phyloP scores from a whole-genome alignment of 2,888 invertebrate species.

The Alitta virens region DNA sequence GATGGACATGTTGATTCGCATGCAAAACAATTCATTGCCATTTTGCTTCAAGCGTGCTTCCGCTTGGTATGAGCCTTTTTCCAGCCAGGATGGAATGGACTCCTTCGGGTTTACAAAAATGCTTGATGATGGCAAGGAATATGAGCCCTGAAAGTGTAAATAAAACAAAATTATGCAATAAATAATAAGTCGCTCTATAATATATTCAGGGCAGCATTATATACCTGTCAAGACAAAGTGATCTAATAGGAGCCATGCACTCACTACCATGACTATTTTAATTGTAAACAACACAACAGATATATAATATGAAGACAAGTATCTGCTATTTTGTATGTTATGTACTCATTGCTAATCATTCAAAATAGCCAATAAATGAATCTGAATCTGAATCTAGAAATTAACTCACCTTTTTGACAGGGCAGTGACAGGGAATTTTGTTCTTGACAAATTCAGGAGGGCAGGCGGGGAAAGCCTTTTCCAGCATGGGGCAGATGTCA shows the following conservation, averaged over 20 bases:
- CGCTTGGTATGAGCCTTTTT: slow-evolving; percentile 16
- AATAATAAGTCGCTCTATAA: too few species aligned
- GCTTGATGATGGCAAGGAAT: background rate
- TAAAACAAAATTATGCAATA: too few species aligned
- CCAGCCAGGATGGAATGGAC: slow-evolving; percentile 13
- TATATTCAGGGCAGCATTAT: too few species aligned
- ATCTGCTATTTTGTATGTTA: too few species aligned
- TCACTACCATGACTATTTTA: too few species aligned
- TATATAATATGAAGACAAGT: too few species aligned
- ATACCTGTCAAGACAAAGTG: too few species aligned
- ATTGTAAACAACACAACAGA: too few species aligned
- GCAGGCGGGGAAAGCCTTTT: slow-evolving; percentile 27
- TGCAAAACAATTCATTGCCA: slow-evolving; percentile 5
- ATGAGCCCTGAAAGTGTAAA: slow-evolving; percentile 1
- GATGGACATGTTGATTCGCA: slow-evolving; percentile 7
- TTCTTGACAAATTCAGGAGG: slow-evolving; percentile 41
- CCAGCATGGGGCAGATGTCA: slow-evolving; percentile 21
- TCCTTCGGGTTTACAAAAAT: background rate
- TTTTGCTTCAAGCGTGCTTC: slow-evolving; percentile 9
- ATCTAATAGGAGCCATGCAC: too few species aligned
- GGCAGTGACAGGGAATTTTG: slow-evolving; percentile 49
- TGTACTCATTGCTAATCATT: too few species aligned
- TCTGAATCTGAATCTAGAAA: too few species aligned
- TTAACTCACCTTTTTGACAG: slow-evolving; percentile 36
- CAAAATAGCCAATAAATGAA: too few species aligned